Conservation (phyloP, 1,140 invertebrate genomes). For the Scaptomyza montana region DNA sequence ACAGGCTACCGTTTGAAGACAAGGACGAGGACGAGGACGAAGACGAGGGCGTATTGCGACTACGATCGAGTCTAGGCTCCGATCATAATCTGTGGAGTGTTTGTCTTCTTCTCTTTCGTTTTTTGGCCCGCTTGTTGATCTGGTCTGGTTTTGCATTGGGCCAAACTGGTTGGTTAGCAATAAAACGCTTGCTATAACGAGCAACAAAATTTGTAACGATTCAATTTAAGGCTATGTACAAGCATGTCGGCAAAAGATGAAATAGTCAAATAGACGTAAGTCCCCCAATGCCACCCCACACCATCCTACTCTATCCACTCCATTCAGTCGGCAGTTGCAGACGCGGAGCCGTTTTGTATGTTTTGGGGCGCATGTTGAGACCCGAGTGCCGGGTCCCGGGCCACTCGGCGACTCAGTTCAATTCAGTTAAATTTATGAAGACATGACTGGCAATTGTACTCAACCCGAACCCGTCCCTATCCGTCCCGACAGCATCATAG, state of each 20-base stretch:
- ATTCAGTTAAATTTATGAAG: constrained; percentile 82
- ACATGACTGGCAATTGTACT: constrained; percentile 81
- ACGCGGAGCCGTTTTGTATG: constrained; percentile 68
- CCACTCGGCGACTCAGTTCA: constrained; percentile 39
- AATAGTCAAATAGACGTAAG: constrained; percentile 73
- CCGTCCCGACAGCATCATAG: not conserved
- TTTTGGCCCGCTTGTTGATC: constrained; percentile 11
- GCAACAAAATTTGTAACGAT: constrained; percentile 83
- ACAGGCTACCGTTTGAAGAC: constrained; percentile 28
- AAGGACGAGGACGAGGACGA: not conserved
- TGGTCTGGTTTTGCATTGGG: constrained; percentile 54
- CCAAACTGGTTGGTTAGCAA: constrained; percentile 70
- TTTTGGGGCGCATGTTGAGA: constrained; percentile 69
- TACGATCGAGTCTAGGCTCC: constrained; percentile 21
- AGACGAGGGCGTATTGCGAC: constrained; percentile 29
- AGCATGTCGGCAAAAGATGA: constrained; percentile 78
- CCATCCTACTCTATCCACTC: not conserved
- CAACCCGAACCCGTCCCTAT: too few species aligned
- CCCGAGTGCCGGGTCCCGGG: not conserved
- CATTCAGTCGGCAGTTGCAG: constrained; percentile 2
- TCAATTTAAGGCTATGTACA: constrained; percentile 81
- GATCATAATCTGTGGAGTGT: constrained; percentile 68
- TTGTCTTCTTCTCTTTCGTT: too few species aligned
- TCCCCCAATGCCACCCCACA: constrained; percentile 15
- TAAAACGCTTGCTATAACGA: constrained; percentile 83